Evolutionary conservation across 2,113 vertebrate genomes (phyloP).

Genomic region (Candoia aspera): DNA sequence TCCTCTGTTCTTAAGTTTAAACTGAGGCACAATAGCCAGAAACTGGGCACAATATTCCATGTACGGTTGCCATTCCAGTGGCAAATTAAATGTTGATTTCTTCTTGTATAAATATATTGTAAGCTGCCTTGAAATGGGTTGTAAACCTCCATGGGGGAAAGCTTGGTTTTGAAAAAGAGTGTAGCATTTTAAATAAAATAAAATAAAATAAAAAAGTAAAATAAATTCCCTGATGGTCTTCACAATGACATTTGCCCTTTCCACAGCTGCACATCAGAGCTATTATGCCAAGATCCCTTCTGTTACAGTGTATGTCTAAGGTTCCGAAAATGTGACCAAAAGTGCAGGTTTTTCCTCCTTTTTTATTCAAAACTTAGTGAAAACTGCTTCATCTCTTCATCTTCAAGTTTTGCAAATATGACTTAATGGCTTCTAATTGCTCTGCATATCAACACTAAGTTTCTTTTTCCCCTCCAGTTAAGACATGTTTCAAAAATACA

Average conservation of each 20-base stretch:
- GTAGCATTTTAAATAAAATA: background rate
- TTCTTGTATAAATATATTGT: too few relatives aligned
- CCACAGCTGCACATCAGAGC: background rate
- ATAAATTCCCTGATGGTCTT: background rate
- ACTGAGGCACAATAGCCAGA: too few relatives aligned
- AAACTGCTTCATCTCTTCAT: background rate
- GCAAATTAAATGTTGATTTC: too few relatives aligned
- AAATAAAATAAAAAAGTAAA: background rate
- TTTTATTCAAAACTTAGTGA: background rate
- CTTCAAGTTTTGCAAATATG: background rate
- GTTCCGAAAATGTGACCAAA: background rate
- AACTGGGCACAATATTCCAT: too few relatives aligned
- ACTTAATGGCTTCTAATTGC: background rate
- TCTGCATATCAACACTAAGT: background rate
- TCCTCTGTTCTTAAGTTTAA: too few relatives aligned
- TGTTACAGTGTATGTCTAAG: background rate
- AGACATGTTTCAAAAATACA: background rate
- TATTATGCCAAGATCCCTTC: background rate
- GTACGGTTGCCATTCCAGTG: too few relatives aligned
- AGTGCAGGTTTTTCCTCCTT: background rate
- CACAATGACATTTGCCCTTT: background rate
- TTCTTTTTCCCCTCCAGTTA: background rate
- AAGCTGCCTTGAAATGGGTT: background rate
- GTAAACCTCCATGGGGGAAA: background rate
- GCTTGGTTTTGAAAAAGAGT: background rate